These are phyloP conservation scores for Scaptomyza montana DNA, from an alignment of 1,140 invertebrate species.

Conservation along the genomic window DNA sequence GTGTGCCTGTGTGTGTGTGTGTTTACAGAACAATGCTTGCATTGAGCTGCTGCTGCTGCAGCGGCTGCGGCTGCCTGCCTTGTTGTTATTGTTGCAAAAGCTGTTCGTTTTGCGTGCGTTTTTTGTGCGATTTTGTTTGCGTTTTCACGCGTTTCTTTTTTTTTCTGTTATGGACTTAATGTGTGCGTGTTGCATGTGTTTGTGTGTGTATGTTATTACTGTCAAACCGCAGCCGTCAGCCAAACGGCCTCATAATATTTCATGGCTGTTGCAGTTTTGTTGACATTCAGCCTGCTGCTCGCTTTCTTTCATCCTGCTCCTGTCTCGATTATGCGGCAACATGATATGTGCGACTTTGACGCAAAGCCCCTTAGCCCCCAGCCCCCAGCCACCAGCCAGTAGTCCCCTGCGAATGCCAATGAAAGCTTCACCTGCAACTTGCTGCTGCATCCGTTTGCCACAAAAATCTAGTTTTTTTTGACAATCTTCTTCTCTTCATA, in stretches of 20 bases:
- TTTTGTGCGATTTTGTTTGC: constrained; percentile 54
- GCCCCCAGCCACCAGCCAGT: too few relatives aligned
- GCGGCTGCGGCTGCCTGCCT: background rate
- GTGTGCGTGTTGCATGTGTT: constrained; percentile 5
- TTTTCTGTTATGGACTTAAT: constrained; percentile 38
- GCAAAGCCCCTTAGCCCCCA: background rate
- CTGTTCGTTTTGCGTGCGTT: constrained; percentile 48
- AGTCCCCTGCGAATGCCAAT: constrained; percentile 3
- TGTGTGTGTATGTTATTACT: constrained; percentile 34
- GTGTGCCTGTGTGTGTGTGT: constrained; percentile 23
- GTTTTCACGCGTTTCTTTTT: constrained; percentile 47
- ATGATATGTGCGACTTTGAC: constrained; percentile 30
- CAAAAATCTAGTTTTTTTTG: background rate
- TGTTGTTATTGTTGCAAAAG: constrained; percentile 15
- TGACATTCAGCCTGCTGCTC: constrained; percentile 66
- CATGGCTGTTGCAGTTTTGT: constrained; percentile 75
- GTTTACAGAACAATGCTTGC: constrained; percentile 49
- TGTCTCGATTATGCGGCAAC: constrained; percentile 71
- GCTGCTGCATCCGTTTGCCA: background rate
- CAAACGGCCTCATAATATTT: constrained; percentile 75
- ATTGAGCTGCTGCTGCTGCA: constrained; percentile 25
- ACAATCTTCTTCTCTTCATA: too few relatives aligned
- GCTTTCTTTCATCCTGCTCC: constrained; percentile 11
- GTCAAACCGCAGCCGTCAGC: constrained; percentile 42
- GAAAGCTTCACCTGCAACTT: background rate